Evolutionary conservation across 2,888 invertebrate genomes (phyloP).

Genomic region (Sminthurides aquaticus): DNA sequence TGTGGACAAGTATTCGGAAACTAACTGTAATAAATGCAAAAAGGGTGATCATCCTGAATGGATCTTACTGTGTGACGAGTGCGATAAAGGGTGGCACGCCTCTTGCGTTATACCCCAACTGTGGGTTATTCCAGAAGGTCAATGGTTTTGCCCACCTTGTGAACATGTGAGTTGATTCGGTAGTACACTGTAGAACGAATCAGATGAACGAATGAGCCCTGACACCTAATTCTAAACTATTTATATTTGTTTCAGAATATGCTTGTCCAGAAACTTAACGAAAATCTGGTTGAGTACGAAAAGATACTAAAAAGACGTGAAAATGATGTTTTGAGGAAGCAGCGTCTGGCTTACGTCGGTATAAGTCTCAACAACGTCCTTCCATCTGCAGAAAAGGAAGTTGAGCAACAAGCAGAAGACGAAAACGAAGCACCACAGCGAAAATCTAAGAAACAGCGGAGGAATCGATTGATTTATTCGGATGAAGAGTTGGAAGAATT

Average conservation of each 20-base stretch:
- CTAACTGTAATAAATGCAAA: slow-evolving; percentile 80
- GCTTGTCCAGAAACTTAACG: slow-evolving; percentile 65
- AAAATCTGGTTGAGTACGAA: slow-evolving; percentile 68
- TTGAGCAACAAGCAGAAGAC: slow-evolving; percentile 35
- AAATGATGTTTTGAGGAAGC: slow-evolving; percentile 61
- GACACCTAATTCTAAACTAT: no score
- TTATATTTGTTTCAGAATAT: no score
- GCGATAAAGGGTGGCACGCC: slow-evolving; percentile 94
- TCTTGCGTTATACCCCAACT: slow-evolving; percentile 87
- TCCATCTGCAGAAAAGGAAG: slow-evolving; percentile 46
- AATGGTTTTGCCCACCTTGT: slow-evolving; percentile 97
- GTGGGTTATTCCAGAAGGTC: slow-evolving; percentile 89
- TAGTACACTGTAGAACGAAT: not conserved
- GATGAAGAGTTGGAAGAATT: slow-evolving; percentile 44
- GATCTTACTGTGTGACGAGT: slow-evolving; percentile 91
- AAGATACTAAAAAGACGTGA: slow-evolving; percentile 58
- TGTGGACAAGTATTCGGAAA: slow-evolving; percentile 55
- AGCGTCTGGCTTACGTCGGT: slow-evolving; percentile 65
- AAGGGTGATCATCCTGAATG: slow-evolving; percentile 92
- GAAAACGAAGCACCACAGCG: slow-evolving; percentile 39
- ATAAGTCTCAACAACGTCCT: slow-evolving; percentile 67
- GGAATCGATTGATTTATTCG: slow-evolving; percentile 44
- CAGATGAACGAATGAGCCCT: no score
- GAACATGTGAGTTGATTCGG: slow-evolving; percentile 73
- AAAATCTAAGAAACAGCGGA: slow-evolving; percentile 44